These are phyloP conservation scores for Pristis pectinata DNA, from an alignment of 2,797 vertebrate genomes.

Conservation along the genomic window DNA sequence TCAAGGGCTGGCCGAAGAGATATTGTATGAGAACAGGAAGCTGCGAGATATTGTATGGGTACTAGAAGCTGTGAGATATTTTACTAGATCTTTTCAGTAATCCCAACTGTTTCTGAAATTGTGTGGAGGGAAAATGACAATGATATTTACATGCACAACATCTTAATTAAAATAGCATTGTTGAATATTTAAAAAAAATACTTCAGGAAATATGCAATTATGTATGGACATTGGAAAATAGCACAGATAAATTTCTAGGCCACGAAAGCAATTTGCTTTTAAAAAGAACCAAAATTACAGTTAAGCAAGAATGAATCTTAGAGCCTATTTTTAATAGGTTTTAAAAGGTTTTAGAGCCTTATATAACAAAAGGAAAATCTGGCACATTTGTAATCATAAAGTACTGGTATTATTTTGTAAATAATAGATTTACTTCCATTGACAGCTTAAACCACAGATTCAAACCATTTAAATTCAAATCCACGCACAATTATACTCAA, in stretches of 20 bases:
- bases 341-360: not conserved
- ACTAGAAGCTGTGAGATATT: too few species aligned
- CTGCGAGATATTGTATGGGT: too few species aligned
- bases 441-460: not conserved
- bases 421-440: not conserved
- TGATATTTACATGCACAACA: too few species aligned
- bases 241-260: not conserved
- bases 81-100: too few species aligned
- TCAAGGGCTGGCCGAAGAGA: too few species aligned
- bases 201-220: too few species aligned
- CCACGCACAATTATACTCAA: not conserved
- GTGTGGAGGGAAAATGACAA: too few species aligned
- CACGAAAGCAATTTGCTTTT: conserved; percentile 15
- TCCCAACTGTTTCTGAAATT: too few species aligned
- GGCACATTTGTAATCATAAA: not conserved
- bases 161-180: too few species aligned
- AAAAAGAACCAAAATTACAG: conserved; percentile 24
- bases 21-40: too few species aligned
- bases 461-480: conserved; percentile 6
- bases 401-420: not conserved
- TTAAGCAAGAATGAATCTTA: not conserved
- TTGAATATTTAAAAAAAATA: too few species aligned
- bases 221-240: too few species aligned
- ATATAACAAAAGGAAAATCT: not conserved
- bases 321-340: not conserved